Base-by-base conservation (phyloP, 2,113 vertebrate genomes). In the Muntiacus reevesi region DNA sequence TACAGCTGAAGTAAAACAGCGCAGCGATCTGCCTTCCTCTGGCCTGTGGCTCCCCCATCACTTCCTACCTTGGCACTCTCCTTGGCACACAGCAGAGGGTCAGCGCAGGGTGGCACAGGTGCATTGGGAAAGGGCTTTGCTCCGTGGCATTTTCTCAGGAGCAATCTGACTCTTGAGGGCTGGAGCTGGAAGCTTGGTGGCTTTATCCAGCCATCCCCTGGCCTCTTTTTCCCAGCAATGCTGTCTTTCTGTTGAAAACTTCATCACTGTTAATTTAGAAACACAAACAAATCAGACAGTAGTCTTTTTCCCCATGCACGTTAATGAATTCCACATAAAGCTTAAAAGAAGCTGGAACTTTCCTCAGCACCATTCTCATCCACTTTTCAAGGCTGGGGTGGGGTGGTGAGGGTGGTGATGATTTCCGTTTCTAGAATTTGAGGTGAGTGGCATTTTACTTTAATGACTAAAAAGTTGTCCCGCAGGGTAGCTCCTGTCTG, bases 1-100 rank as follows among this genome's bases (percentile, higher is more conserved):
- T 97, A 98, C 95, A 98, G 97, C 93, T 87, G 87, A 96, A 97
- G 88, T 97, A 96, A 97, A 92, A 97, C 95, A 97, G 83, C 52
- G 25, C 90, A 95, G 89, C n/a, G 62, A 64, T 25, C 76, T 43
- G 0, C 54, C 89, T 89, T 82, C 16, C 54, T 36, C 81, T 10
- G 21, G 15, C 60, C 60, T 83, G 27, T 15, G 2, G 7, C 21
- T 30, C 13, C n/a, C 12, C 76, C 27, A 6, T 33, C 33, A 14
- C 87, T 74, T 96, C 16, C 67, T 81, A 62, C 88, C 52, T 57
- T 16, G 0, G 0, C 0, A 36, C 54, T 60, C 54, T 74, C 47
- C 55, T 6, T 27, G 25, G 33, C 23, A 40, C n/a, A 5, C 23
- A 6, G 15, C 33, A 6, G 76, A 0, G 14, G 23, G 71, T 15